Base-by-base conservation (phyloP, 92 coral and sea anemone genomes). In the Paramuricea clavata region DNA sequence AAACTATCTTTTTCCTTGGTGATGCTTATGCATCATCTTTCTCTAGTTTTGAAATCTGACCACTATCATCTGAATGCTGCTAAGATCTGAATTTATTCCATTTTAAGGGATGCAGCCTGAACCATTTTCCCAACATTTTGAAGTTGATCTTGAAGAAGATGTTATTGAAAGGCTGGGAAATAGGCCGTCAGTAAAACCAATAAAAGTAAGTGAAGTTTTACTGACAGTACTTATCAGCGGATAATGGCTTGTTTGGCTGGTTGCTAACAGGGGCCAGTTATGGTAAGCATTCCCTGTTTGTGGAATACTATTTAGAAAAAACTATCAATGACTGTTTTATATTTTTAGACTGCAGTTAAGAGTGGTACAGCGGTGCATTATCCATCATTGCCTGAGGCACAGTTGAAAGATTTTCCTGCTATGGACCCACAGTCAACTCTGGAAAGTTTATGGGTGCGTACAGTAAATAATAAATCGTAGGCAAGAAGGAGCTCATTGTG, bases 61-160 rank as follows among this genome's bases (percentile, higher is more conserved):
- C 8, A 52, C 12, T 52, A 5, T 52, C 22, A 6, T 52, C 42
- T 12, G 61, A 60, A 26, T 28, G 6, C 6, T 31, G 23, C 30
- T 28, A 43, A 30, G 22, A 49, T 70, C 12, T 2, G 3, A 5
- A n/a, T 33, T 31, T 76, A 21, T 27, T 76, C 28, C 27, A 5
- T 52, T 49, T 15, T 13, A 23, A 76, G 82, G 82, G 67, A 13
- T 7, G n/a, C 70, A 49, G 16, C 85, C 62, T 62, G 98, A 95
- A 44, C 97, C 97, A 80, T 95, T 95, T 78, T 80, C 81, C n/a
- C 90, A 75, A 27, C 98, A 95, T 69, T 95, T 93, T 94, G 95
- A 95, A 79, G 93, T 94, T 83, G 98, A 95, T 39, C 87, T 95
- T 19, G 92, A 94, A 33, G 98, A 95, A 34, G 74, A 75, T 57